A percentile compares a stretch with the other conserved stretches of the same genome.
Evolutionary conservation across 2,888 invertebrate genomes (phyloP).

Genomic region (Polyommatus icarus): DNA sequence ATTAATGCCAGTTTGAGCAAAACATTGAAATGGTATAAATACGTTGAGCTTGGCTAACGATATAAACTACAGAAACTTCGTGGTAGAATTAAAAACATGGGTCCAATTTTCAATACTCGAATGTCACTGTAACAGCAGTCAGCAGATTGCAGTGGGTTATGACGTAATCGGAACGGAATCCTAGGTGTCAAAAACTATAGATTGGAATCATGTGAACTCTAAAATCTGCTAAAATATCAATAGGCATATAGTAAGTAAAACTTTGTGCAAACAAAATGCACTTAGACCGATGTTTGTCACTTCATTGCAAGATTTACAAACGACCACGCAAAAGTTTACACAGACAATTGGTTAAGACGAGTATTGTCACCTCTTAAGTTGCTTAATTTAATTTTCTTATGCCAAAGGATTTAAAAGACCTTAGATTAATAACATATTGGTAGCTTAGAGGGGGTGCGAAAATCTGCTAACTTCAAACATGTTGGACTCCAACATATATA

Average conservation of each 20-base stretch:
- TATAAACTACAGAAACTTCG: background rate
- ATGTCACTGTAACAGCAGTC: too few relatives aligned
- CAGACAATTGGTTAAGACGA: constrained; percentile 38
- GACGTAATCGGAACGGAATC: too few relatives aligned
- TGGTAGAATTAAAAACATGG: too few relatives aligned
- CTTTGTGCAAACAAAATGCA: constrained; percentile 38
- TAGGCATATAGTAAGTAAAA: background rate
- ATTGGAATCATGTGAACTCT: background rate
- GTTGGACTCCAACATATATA: too few relatives aligned
- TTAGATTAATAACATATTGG: background rate
- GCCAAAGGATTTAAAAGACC: background rate
- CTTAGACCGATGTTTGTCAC: constrained; percentile 46
- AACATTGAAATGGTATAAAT: background rate
- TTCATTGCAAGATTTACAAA: constrained; percentile 46
- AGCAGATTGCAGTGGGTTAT: too few relatives aligned
- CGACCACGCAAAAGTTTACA: constrained; percentile 44
- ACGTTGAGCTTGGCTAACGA: background rate
- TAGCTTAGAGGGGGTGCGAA: too few relatives aligned
- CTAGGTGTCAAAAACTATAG: too few relatives aligned
- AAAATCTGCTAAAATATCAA: constrained; percentile 16
- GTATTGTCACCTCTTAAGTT: background rate
- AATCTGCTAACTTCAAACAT: too few relatives aligned
- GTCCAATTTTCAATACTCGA: too few relatives aligned
- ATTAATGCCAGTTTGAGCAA: background rate
- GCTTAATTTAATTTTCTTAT: background rate